Percentiles rank a stretch among this genome's conserved stretches.
These are phyloP conservation scores for Chouioia cunea DNA, from an alignment of 2,888 invertebrate species.

Conservation along the genomic window DNA sequence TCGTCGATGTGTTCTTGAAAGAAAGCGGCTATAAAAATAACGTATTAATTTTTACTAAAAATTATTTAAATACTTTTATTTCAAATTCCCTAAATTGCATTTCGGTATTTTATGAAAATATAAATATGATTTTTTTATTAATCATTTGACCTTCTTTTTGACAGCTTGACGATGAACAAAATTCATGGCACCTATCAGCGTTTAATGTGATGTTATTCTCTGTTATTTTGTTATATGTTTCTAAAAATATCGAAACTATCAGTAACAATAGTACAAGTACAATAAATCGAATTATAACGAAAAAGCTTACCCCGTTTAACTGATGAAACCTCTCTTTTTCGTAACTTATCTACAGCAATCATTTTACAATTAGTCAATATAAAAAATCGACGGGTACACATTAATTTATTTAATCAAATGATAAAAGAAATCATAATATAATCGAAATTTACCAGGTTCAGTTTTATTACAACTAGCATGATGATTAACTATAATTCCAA, in stretches of 20 bases:
- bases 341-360: conserved; percentile 10
- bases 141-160: conserved; percentile 28
- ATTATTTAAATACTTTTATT: neutral
- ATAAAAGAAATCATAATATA: neutral
- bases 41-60: neutral
- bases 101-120: too few species aligned
- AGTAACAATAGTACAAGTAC: too few species aligned
- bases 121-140: neutral
- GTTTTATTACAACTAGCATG: conserved; percentile 18
- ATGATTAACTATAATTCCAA: conserved; percentile 15
- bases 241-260: too few species aligned
- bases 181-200: neutral
- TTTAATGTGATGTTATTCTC: neutral
- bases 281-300: neutral
- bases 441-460: neutral
- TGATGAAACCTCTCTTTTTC: conserved; percentile 8
- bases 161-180: conserved; percentile 11
- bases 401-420: neutral
- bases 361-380: too few species aligned
- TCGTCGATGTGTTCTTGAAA: conserved; percentile 80
- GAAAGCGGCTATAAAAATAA: conserved; percentile 73
- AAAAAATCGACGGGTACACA: too few species aligned
- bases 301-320: neutral
- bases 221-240: neutral
- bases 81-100: too few species aligned